Evolutionary conservation across 1,140 invertebrate species (phyloP).

Genomic region (Drosophila aff.): DNA sequence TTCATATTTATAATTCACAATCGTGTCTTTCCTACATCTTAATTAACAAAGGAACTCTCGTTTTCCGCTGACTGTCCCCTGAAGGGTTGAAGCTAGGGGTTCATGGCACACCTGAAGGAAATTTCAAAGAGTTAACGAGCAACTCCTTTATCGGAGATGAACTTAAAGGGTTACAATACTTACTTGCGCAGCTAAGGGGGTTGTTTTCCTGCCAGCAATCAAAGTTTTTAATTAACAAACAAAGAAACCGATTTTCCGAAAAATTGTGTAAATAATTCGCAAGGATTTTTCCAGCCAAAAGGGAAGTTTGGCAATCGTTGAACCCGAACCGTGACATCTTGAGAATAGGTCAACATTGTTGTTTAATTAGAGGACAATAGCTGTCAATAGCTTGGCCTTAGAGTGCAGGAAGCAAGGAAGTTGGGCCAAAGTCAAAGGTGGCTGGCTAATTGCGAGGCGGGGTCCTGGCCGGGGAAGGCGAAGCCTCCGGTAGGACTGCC

Average conservation of each 20-base stretch:
- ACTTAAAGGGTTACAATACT: slow-evolving; percentile 41
- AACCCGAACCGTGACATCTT: slow-evolving; percentile 70
- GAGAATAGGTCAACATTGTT: slow-evolving; percentile 79
- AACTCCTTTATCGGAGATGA: slow-evolving; percentile 2
- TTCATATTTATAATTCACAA: background rate
- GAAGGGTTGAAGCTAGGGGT: slow-evolving; percentile 29
- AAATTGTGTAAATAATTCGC: slow-evolving; percentile 32
- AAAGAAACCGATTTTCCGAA: slow-evolving; percentile 53
- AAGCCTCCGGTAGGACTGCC: slow-evolving; percentile 22
- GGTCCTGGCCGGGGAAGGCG: background rate
- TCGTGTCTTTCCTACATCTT: slow-evolving; percentile 1
- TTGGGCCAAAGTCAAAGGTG: slow-evolving; percentile 46
- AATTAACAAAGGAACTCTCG: slow-evolving; percentile 3
- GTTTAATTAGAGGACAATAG: slow-evolving; percentile 81
- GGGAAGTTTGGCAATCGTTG: slow-evolving; percentile 26
- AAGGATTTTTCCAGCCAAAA: slow-evolving; percentile 45
- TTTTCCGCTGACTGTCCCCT: slow-evolving; percentile 3
- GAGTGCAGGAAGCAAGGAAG: slow-evolving; percentile 6
- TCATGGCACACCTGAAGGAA: slow-evolving; percentile 14
- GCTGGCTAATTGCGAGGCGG: slow-evolving; percentile 44
- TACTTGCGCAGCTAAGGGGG: slow-evolving; percentile 5
- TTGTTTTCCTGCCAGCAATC: slow-evolving; percentile 39
- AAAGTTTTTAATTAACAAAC: slow-evolving; percentile 74
- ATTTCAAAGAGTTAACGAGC: slow-evolving; percentile 51
- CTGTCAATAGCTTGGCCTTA: slow-evolving; percentile 64